Conservation (phyloP, 1,140 invertebrate species). For the Caenorhabditis inopinata region DNA sequence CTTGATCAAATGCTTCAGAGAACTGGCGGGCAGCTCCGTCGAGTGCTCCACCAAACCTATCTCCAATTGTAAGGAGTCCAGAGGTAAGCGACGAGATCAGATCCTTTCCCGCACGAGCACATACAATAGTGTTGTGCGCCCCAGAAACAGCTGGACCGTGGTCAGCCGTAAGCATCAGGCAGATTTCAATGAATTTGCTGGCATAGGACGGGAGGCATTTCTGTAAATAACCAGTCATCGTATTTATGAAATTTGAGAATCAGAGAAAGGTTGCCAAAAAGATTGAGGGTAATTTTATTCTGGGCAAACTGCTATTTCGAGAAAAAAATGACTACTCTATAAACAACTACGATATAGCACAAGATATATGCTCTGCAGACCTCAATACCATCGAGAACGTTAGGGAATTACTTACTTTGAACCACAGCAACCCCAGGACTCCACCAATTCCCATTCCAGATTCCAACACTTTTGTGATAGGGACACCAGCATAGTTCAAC, state of each 20-base stretch:
- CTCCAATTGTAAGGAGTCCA: conserved; percentile 93
- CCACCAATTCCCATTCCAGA: conserved; percentile 89
- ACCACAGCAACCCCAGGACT: conserved; percentile 94
- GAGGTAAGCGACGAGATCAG: conserved; percentile 92
- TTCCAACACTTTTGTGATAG: conserved; percentile 84
- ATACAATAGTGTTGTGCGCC: conserved; percentile 99
- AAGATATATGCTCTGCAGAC: too few species aligned
- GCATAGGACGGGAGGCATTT: conserved; percentile 84
- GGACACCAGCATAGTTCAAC: conserved; percentile 91
- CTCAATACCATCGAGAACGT: too few species aligned
- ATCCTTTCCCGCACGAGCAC: conserved; percentile 95
- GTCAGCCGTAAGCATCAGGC: conserved; percentile 96
- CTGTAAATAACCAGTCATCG: too few species aligned
- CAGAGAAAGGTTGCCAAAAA: too few species aligned
- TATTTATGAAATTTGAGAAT: too few species aligned
- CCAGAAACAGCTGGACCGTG: conserved; percentile 97
- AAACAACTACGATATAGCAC: too few species aligned
- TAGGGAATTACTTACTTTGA: conserved; percentile 78
- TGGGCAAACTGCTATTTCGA: too few species aligned
- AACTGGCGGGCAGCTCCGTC: conserved; percentile 96
- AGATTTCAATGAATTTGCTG: conserved; percentile 98
- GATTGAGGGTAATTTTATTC: too few species aligned
- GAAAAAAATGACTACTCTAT: too few species aligned
- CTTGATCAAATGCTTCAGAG: conserved; percentile 88
- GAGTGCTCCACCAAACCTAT: conserved; percentile 95